Percentiles rank a stretch among this genome's conserved stretches.
phyloP scores from a whole-genome alignment of 1,140 invertebrate species.

The Drosophila persimilis region DNA sequence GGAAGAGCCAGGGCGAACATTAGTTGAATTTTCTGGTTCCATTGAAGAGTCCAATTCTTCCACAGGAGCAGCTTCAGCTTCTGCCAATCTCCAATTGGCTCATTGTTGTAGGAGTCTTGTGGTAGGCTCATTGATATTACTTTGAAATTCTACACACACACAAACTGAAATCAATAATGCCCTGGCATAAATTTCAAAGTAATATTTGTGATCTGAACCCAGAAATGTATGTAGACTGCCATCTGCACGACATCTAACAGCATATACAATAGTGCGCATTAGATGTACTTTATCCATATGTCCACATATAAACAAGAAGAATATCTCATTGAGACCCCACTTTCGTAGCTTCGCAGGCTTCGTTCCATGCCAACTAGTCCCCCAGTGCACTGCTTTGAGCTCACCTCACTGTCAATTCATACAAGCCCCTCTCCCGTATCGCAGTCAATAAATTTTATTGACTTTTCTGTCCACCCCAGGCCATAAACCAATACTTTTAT shows the following conservation, averaged over 20 bases:
- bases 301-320: too few species aligned
- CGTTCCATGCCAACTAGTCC: not conserved
- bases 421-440: constrained; percentile 9
- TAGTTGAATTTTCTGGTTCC: constrained; percentile 36
- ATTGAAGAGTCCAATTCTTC: constrained; percentile 49
- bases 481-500: constrained; percentile 1
- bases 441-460: constrained; percentile 4
- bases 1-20: constrained; percentile 2
- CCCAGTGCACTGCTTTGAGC: not conserved
- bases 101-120: not conserved
- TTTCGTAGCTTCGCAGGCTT: not conserved
- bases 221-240: too few species aligned
- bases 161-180: too few species aligned
- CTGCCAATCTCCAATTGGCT: constrained; percentile 21
- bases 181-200: too few species aligned
- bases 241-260: too few species aligned
- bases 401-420: not conserved
- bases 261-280: too few species aligned
- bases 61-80: constrained; percentile 40
- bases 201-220: too few species aligned
- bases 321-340: too few species aligned
- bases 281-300: too few species aligned
- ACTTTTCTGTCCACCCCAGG: not conserved
- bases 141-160: too few species aligned
- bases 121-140: too few species aligned